Evolutionary conservation across 1,140 invertebrate genomes (phyloP).

Genomic region (Leptopilina boulardi): DNA sequence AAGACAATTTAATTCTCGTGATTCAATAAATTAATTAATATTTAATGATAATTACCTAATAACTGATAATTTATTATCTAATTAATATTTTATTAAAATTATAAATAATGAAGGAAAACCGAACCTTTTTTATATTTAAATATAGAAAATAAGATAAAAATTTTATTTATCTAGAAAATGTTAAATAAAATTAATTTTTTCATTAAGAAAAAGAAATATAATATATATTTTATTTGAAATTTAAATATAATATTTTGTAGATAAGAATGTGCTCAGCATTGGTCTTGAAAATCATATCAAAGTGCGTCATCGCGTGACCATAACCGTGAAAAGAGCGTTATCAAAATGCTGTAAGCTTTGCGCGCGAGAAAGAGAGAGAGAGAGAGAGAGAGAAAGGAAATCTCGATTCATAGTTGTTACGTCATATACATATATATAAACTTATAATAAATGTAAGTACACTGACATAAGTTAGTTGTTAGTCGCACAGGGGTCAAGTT

Average conservation of each 20-base stretch:
- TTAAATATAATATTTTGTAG: background rate
- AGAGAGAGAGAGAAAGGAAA: constrained; percentile 2
- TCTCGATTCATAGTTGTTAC: background rate
- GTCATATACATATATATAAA: background rate
- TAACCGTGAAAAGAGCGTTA: constrained; percentile 17
- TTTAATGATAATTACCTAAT: too few species aligned
- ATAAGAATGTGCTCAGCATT: background rate
- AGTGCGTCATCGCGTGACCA: background rate
- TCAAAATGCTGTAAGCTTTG: background rate
- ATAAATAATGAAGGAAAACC: too few species aligned
- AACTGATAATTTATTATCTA: too few species aligned
- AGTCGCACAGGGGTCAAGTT: background rate
- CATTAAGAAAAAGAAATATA: background rate
- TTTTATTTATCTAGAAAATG: too few species aligned
- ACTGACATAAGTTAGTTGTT: background rate
- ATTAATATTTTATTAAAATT: too few species aligned
- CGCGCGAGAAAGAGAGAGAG: background rate
- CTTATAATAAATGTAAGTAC: background rate
- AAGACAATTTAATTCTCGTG: too few species aligned
- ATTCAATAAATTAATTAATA: too few species aligned
- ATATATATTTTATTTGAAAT: background rate
- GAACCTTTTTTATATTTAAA: too few species aligned
- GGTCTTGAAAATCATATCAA: background rate
- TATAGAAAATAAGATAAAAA: too few species aligned
- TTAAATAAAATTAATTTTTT: too few species aligned